Evolutionary conservation across 2,888 invertebrate species (phyloP), one percentile per base, ranked within the genome.

Genomic region (Lasioglossum vierecki): DNA sequence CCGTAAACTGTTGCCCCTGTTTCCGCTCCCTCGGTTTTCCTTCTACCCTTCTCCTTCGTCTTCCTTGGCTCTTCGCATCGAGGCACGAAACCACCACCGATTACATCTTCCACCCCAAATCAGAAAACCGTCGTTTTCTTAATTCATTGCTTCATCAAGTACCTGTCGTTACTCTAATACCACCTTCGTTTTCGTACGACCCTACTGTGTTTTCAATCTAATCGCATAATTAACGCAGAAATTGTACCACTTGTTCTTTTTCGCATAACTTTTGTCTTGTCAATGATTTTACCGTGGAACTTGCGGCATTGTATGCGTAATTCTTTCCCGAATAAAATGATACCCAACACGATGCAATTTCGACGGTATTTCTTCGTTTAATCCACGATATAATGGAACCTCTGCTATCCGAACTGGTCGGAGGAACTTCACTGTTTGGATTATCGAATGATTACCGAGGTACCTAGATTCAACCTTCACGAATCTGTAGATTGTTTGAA

Each of bases 1-100:
- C 84, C 86, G 73, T 84, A 87, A 86, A 90, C 81, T 85, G 80
- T 83, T 78, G 49, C 63, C 82, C 66, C 78, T 63, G 22, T 57
- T 66, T 76, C 79, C 75, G 60, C 72, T 30, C 63, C 35, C 46
- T 30, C 22, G 26, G 15, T 15, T 30, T 71, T 75, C 41, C 57
- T 76, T 49, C 63, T 15, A 22, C 79, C 39, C 35, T 44, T 73
- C 81, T 46, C n/a, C 57, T 15, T 11, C 68, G 26, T 5, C 35
- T 35, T 39, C n/a, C 6, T 11, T 26, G 13, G 22, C 9, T 15
- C 26, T 15, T 63, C 60, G 3, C 22, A 53, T 53, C 53, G 8
- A 53, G 53, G 3, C 53, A 53, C 22, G 53, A 53, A n/a, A 53
- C 53, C 6, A 9, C 8, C 53, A 8, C 22, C 22, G 53, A 22